These are phyloP conservation scores for Diachrysia chrysitis DNA, from an alignment of 2,888 invertebrate species.

Conservation along the genomic window DNA sequence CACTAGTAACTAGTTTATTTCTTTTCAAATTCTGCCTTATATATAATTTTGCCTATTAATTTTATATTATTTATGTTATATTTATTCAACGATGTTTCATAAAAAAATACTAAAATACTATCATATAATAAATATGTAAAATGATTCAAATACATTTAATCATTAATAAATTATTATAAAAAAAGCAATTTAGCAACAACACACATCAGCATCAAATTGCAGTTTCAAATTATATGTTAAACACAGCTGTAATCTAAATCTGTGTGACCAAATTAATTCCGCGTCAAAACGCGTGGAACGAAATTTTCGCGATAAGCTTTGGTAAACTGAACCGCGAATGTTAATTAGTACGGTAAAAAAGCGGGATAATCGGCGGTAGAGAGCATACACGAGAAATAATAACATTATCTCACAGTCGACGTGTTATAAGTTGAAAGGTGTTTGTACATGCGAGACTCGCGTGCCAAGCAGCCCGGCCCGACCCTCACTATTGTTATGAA, in stretches of 20 bases:
- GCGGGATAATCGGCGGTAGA: conserved; percentile 62
- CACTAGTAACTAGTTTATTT: too few species aligned
- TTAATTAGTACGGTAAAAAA: conserved; percentile 67
- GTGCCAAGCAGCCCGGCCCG: conserved; percentile 49
- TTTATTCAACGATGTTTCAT: too few species aligned
- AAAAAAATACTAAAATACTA: too few species aligned
- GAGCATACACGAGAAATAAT: conserved; percentile 71
- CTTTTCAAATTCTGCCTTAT: too few species aligned
- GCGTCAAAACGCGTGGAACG: conserved; percentile 51
- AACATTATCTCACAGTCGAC: conserved; percentile 77
- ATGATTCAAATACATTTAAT: not conserved
- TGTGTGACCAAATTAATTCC: conserved; percentile 65
- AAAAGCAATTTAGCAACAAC: conserved; percentile 38
- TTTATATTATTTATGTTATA: too few species aligned
- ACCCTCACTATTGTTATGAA: conserved; percentile 60
- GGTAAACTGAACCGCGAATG: conserved; percentile 58
- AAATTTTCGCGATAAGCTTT: conserved; percentile 58
- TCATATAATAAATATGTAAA: not conserved
- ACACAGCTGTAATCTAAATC: conserved; percentile 63
- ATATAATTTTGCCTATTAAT: too few species aligned
- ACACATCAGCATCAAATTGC: conserved; percentile 51
- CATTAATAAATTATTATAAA: conserved; percentile 8
- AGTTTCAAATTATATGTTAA: conserved; percentile 60
- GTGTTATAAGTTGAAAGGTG: conserved; percentile 70
- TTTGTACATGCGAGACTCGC: conserved; percentile 71